phyloP scores from a whole-genome alignment of 2,113 vertebrate genomes.

The Seriola dumerili region DNA sequence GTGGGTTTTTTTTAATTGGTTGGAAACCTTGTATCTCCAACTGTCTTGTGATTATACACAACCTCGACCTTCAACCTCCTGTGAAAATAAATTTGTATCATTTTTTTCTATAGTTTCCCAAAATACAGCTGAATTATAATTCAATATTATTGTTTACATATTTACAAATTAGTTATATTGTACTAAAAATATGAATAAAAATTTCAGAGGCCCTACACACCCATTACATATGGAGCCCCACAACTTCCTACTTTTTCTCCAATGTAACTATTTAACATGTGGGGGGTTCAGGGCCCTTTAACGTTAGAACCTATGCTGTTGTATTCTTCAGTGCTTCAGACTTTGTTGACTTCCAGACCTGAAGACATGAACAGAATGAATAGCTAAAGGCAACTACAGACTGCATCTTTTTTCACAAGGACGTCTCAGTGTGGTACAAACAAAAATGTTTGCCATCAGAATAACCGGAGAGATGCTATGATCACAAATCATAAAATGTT shows the following conservation, averaged over 20 bases:
- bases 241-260: too few species aligned
- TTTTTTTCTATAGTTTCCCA: background rate
- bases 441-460: background rate
- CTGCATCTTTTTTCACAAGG: too few species aligned
- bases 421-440: background rate
- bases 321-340: background rate
- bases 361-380: background rate
- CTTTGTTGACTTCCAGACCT: background rate
- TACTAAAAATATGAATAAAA: background rate
- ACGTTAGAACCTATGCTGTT: background rate
- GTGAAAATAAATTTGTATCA: background rate
- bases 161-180: background rate
- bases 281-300: background rate
- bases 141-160: background rate
- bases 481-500: background rate
- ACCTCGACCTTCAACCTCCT: background rate
- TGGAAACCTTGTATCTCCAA: background rate
- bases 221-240: too few species aligned
- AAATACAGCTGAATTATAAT: background rate
- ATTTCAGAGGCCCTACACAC: too few species aligned
- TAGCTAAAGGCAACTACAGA: background rate
- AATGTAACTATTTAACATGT: too few species aligned
- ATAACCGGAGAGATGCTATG: background rate
- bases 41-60: background rate
- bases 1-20: background rate